Evolutionary conservation across 2,888 invertebrate genomes (phyloP), one percentile per base, ranked within the genome.

Genomic region (Erynnis tages): DNA sequence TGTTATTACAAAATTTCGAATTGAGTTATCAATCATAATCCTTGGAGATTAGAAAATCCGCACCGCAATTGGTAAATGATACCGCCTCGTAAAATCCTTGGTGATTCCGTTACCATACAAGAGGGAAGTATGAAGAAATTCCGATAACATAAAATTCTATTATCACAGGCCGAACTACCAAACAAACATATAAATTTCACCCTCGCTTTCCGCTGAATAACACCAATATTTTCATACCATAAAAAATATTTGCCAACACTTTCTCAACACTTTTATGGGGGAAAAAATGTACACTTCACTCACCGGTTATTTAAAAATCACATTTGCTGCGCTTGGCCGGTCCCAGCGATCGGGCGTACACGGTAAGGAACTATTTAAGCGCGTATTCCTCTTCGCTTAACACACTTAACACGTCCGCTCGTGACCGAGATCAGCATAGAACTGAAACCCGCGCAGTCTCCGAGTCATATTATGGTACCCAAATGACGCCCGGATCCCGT

Each of bases 381-480:
- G 71, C 62, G 65, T 56, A 58, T 53, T 55, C 52, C 40, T 27
- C 34, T 41, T 59, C 56, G 58, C 54, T 57, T 63, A 32, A 25
- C 49, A 58, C 61, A 55, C 60, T 35, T 48, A 49, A 60, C 61
- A 73, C 79, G 77, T 72, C 70, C 60, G 63, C 52, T 56, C 70
- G 53, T 60, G 55, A 57, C 62, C 61, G 66, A 62, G 54, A 67
- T 64, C 65, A 69, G 69, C 71, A 76, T 71, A 72, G 71, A 62
- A 86, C 86, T 86, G 81, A 63, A 64, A 71, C 70, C 62, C 82
- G 86, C 86, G 86, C 85, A 85, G 84, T 78, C 86, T 86, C 86
- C 77, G 76, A 77, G 66, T 72, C 72, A 57, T 59, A 59, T 66
- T 69, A 73, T 65, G 68, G 62, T 65, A 69, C 69, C 65, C 63